Base-by-base conservation (phyloP, 2,888 invertebrate genomes). In the Lithophane semibrunnea region DNA sequence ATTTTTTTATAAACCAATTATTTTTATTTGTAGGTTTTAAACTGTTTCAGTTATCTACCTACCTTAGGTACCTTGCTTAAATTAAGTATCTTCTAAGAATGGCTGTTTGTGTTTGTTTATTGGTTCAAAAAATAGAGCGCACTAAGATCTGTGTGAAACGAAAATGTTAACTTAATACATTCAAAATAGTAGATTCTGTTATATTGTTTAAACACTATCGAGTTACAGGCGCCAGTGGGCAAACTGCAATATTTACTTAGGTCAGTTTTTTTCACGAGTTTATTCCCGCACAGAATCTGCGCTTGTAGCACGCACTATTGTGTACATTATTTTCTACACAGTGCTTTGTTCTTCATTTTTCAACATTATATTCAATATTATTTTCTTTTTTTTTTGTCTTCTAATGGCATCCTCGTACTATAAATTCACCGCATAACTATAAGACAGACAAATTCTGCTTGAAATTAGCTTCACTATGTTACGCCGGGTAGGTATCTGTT, bases 181-280 rank as follows among this genome's bases (percentile, higher is more conserved):
- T 67, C 74, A 86, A 81, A 89, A 85, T 82, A 80, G 77, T 78
- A 83, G 66, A 74, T 86, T 87, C 81, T 79, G 82, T 86, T 87
- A 83, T 81, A 82, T 74, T 84, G 89, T 91, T 89, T 89, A 86
- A 88, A 80, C 75, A 84, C 77, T 93, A 92, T 96, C 92, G 87
- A 84, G 90, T 96, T 95, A 93, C 96, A 93, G 95, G 95, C 96
- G 96, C 95, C 96, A 91, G 93, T 94, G 90, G 90, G 94, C 94
- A 96, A 95, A 96, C 95, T 93, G 93, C 93, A 92, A 91, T 95
- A 90, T 96, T 96, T 94, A 90, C 89, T 94, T 94, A 94, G 96
- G 96, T 83, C 81, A 87, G 80, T 84, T 92, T 89, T 89, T 90
- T 90, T 72, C 44, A 10, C 9, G 7, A 68, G 72, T 81, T 75